These are phyloP conservation scores for Manacus vitellinus DNA, from an alignment of 2,113 vertebrate species.

Conservation along the genomic window DNA sequence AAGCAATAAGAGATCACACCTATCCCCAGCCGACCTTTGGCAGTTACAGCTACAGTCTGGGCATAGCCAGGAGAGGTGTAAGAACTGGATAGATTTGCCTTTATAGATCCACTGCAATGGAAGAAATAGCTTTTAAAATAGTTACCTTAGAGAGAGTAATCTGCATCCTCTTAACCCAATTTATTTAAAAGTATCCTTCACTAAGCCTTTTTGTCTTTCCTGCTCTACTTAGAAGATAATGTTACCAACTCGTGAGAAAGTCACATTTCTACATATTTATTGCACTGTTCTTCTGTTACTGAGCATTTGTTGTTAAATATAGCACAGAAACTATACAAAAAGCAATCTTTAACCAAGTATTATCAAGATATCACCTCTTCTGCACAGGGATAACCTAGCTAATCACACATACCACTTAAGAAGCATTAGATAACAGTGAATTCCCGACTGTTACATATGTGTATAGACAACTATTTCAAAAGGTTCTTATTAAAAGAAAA, in stretches of 20 bases:
- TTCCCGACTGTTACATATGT: not conserved
- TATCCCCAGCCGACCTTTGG: not conserved
- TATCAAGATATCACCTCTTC: not conserved
- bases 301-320: not conserved
- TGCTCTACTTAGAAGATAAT: not conserved
- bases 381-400: not conserved
- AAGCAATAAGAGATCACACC: not conserved
- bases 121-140: constrained; percentile 29
- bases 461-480: not conserved
- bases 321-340: not conserved
- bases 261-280: not conserved
- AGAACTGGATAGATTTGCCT: not conserved
- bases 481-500: not conserved
- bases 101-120: not conserved
- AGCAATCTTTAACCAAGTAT: not conserved
- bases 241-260: not conserved
- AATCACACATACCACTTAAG: not conserved
- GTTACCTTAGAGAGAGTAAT: constrained; percentile 11
- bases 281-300: not conserved
- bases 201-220: constrained; percentile 23
- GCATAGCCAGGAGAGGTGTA: not conserved
- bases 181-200: constrained; percentile 39
- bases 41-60: not conserved
- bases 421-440: constrained; percentile 1
- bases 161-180: constrained; percentile 51